These are phyloP conservation scores for Melitaea athalia DNA, from an alignment of 2,888 invertebrate genomes.

Conservation along the genomic window DNA sequence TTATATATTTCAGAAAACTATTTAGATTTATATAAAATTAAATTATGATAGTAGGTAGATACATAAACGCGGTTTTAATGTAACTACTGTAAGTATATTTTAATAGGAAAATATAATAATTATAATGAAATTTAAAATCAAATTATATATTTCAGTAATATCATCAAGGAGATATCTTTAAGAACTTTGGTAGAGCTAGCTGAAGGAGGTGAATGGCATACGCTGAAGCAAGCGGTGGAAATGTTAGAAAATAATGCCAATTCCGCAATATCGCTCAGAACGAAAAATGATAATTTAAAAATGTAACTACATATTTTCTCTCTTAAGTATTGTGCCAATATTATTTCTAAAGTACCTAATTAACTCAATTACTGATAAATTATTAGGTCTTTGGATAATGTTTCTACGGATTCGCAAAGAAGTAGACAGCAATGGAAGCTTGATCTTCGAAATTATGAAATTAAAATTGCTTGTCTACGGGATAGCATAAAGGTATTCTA, in stretches of 20 bases:
- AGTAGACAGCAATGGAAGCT: slow-evolving; percentile 52
- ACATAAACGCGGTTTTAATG: too few species aligned
- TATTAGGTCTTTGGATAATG: slow-evolving; percentile 51
- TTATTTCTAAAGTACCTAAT: background rate
- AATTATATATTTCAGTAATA: slow-evolving; percentile 48
- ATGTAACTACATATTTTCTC: slow-evolving; percentile 44
- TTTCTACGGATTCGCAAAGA: slow-evolving; percentile 49
- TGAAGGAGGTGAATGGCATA: slow-evolving; percentile 53
- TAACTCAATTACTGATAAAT: background rate
- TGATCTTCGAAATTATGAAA: slow-evolving; percentile 55
- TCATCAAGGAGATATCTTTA: slow-evolving; percentile 57
- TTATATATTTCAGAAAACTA: slow-evolving; percentile 51
- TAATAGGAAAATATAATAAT: background rate
- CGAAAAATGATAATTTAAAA: slow-evolving; percentile 50
- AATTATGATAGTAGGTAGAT: background rate
- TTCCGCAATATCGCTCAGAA: slow-evolving; percentile 45
- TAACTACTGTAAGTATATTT: too few species aligned
- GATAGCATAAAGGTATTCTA: slow-evolving; percentile 64
- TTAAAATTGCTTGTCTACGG: slow-evolving; percentile 59
- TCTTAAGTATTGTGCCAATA: background rate
- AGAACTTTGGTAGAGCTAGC: slow-evolving; percentile 60
- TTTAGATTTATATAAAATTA: background rate
- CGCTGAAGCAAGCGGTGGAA: slow-evolving; percentile 51
- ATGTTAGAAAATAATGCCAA: slow-evolving; percentile 48
- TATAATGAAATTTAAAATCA: background rate